These are phyloP conservation scores for Heliornis fulica DNA, from an alignment of 2,113 vertebrate genomes.

Conservation along the genomic window DNA sequence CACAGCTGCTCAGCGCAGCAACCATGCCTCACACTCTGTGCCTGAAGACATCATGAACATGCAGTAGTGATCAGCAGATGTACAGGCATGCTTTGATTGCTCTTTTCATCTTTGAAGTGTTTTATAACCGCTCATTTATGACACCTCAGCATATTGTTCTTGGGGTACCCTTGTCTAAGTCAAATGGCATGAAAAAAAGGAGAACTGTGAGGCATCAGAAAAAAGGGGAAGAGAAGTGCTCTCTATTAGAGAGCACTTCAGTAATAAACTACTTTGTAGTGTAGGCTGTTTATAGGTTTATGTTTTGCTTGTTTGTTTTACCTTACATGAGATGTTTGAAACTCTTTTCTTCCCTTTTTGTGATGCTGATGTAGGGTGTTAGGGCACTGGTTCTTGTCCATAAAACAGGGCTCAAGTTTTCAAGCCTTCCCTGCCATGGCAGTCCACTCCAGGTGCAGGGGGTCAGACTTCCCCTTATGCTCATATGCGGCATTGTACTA, in stretches of 20 bases:
- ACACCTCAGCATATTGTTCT: background rate
- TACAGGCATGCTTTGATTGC: background rate
- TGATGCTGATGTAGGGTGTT: background rate
- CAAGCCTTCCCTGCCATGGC: background rate
- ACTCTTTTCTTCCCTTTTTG: background rate
- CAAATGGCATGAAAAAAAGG: background rate
- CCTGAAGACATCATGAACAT: fast-evolving
- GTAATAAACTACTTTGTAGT: background rate
- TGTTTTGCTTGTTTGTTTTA: background rate
- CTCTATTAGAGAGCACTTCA: background rate
- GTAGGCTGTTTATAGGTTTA: background rate
- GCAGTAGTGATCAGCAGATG: background rate
- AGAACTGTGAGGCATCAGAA: background rate
- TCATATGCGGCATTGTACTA: background rate
- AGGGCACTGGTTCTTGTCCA: background rate
- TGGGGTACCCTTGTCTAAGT: background rate
- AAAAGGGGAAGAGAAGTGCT: background rate
- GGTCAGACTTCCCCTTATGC: background rate
- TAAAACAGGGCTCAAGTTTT: background rate
- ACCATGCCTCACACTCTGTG: background rate
- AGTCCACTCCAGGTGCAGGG: background rate
- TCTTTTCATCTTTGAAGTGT: background rate
- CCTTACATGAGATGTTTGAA: background rate
- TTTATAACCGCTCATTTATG: background rate
- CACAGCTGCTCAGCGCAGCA: background rate